phyloP scores from a whole-genome alignment of 2,888 invertebrate genomes.

The Yponomeuta malinellus region DNA sequence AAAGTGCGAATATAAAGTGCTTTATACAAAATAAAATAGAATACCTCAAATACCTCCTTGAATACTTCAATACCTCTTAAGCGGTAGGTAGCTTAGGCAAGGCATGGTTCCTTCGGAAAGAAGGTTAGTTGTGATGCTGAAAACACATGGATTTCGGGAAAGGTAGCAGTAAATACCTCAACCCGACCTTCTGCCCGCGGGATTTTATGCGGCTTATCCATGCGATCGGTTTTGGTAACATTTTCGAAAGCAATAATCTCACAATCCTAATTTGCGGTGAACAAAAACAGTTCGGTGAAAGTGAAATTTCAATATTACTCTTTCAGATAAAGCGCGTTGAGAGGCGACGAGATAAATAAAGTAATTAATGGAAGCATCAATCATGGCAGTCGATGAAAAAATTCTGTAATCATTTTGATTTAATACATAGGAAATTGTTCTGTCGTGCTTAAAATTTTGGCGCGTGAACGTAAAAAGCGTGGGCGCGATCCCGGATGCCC shows the following conservation, averaged over 20 bases:
- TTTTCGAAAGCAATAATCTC: slow-evolving; percentile 40
- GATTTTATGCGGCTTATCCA: not conserved
- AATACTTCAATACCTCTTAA: too few relatives aligned
- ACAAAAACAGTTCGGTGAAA: slow-evolving; percentile 48
- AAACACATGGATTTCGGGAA: too few relatives aligned
- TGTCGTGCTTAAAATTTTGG: not conserved
- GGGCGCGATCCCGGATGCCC: not conserved
- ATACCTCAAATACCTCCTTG: too few relatives aligned
- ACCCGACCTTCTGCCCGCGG: not conserved
- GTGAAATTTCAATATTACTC: slow-evolving; percentile 59
- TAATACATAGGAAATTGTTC: not conserved
- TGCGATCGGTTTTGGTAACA: slow-evolving; percentile 50
- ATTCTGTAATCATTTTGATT: slow-evolving; percentile 8
- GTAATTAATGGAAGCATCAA: slow-evolving; percentile 65
- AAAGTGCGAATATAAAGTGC: too few relatives aligned
- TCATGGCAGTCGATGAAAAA: slow-evolving; percentile 32
- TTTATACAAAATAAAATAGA: too few relatives aligned
- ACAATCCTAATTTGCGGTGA: slow-evolving; percentile 28
- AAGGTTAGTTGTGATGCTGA: too few relatives aligned
- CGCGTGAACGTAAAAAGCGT: not conserved
- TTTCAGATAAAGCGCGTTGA: slow-evolving; percentile 49
- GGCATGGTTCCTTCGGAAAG: too few relatives aligned
- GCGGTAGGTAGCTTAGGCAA: too few relatives aligned
- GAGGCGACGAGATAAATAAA: slow-evolving; percentile 44
- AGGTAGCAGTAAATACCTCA: not conserved